These are phyloP conservation scores for Drymonia ruficornis DNA, from an alignment of 2,888 invertebrate species.

Conservation along the genomic window DNA sequence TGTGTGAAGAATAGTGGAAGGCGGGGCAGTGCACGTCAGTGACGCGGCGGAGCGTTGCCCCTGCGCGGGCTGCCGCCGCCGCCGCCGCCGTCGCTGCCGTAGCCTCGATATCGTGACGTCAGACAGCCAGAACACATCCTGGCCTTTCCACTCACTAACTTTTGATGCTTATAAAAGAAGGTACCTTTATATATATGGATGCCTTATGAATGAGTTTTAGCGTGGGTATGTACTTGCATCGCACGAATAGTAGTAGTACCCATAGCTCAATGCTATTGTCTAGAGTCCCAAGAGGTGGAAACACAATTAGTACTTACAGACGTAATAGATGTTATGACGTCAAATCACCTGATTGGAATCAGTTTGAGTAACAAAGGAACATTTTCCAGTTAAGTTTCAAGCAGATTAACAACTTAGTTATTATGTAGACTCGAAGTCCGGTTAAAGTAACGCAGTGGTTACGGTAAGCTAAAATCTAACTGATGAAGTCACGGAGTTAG, in stretches of 20 bases:
- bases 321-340: conserved; percentile 12
- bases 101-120: conserved; percentile 47
- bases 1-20: conserved; percentile 36
- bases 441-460: too few relatives aligned
- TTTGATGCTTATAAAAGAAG: too few relatives aligned
- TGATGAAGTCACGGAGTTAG: too few relatives aligned
- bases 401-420: background rate
- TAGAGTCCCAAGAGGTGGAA: too few relatives aligned
- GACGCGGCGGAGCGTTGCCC: conserved; percentile 65
- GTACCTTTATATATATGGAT: too few relatives aligned
- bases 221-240: too few relatives aligned
- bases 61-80: conserved; percentile 43
- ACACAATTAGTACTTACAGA: background rate
- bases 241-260: too few relatives aligned
- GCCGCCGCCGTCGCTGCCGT: conserved; percentile 28
- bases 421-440: too few relatives aligned
- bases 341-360: conserved; percentile 19
- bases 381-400: conserved; percentile 3
- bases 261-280: too few relatives aligned
- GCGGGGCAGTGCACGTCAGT: conserved; percentile 36
- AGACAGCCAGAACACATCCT: conserved; percentile 38
- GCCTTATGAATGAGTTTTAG: too few relatives aligned
- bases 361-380: conserved; percentile 17
- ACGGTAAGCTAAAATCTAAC: too few relatives aligned
- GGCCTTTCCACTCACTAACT: conserved; percentile 16